phyloP scores from a whole-genome alignment of 1,140 invertebrate genomes.

The Euwallacea similis region DNA sequence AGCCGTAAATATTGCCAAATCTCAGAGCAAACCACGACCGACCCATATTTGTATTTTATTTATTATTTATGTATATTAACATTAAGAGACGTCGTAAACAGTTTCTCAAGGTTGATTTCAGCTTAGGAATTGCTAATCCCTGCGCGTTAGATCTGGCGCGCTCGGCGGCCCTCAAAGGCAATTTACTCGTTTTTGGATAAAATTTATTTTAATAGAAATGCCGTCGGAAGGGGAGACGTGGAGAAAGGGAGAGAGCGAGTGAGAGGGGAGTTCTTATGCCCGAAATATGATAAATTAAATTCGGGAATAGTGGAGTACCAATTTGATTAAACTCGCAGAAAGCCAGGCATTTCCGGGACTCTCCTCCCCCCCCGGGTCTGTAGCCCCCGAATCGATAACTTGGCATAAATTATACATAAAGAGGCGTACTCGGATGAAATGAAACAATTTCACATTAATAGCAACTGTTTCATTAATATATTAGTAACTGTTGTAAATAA shows the following conservation, averaged over 20 bases:
- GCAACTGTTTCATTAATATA: constrained; percentile 48
- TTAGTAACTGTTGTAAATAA: constrained; percentile 47
- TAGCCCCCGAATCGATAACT: constrained; percentile 35
- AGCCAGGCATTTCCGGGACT: constrained; percentile 6
- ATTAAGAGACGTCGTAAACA: background rate
- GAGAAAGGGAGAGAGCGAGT: background rate
- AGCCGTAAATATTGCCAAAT: constrained; percentile 19
- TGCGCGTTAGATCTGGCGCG: background rate
- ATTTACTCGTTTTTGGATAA: background rate
- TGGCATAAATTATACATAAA: constrained; percentile 42
- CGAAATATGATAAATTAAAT: constrained; percentile 30
- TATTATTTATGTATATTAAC: constrained; percentile 11
- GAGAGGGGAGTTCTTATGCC: background rate
- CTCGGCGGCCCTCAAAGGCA: background rate
- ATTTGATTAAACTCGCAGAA: constrained; percentile 33
- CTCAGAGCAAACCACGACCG: constrained; percentile 2
- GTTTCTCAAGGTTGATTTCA: background rate
- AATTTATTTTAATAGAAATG: constrained; percentile 4
- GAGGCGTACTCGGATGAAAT: constrained; percentile 40
- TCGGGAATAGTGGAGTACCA: constrained; percentile 19
- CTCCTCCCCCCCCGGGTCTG: background rate
- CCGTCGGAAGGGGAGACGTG: background rate
- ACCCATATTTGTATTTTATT: constrained; percentile 9
- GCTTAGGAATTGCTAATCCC: background rate
- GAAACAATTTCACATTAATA: constrained; percentile 47